Evolutionary conservation across 2,113 vertebrate species (phyloP).

Genomic region (Sphaerodactylus townsendi): DNA sequence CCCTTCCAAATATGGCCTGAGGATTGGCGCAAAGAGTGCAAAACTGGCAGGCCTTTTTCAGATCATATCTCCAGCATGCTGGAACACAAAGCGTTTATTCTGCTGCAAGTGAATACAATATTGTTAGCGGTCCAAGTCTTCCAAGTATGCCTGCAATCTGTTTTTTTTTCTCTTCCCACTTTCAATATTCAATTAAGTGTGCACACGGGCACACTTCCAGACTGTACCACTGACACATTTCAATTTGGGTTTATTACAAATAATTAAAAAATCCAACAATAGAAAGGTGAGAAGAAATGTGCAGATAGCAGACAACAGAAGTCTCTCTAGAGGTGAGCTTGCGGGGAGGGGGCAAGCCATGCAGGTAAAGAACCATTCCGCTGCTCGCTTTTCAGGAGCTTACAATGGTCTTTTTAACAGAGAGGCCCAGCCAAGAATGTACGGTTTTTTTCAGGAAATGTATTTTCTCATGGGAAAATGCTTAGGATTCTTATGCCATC

Average conservation of each 20-base stretch:
- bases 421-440: not conserved
- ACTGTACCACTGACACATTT: not conserved
- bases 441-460: not conserved
- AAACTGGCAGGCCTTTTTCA: slow-evolving; percentile 32
- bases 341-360: not conserved
- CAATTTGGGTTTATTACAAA: not conserved
- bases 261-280: slow-evolving; percentile 1
- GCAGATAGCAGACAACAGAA: not conserved
- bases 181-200: not conserved
- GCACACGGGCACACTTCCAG: not conserved
- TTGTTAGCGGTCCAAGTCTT: slow-evolving; percentile 55
- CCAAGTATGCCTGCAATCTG: slow-evolving; percentile 26
- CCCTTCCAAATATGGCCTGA: slow-evolving; percentile 29
- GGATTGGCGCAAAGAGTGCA: slow-evolving; percentile 43
- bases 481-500: not conserved
- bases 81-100: slow-evolving; percentile 62
- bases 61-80: slow-evolving; percentile 51
- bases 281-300: not conserved
- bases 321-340: not conserved
- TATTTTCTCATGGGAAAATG: not conserved
- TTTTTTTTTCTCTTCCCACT: slow-evolving; percentile 15
- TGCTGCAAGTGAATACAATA: slow-evolving; percentile 47
- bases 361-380: not conserved
- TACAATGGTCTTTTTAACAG: not conserved
- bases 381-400: not conserved